phyloP scores from a whole-genome alignment of 1,140 invertebrate species.

The Trissolcus basalis region DNA sequence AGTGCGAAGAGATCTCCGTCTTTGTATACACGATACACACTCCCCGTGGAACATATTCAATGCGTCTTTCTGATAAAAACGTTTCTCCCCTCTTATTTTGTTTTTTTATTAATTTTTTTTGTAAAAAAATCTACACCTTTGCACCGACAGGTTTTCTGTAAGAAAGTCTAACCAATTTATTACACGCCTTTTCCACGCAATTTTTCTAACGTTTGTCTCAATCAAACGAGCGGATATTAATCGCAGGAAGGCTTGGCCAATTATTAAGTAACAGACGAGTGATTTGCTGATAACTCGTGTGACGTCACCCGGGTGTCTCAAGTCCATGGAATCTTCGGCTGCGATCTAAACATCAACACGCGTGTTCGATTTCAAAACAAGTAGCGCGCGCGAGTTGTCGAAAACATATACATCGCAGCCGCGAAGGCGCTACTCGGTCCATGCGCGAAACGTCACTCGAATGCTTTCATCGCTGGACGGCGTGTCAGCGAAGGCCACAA shows the following conservation, averaged over 20 bases:
- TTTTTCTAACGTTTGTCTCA: neutral
- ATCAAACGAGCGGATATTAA: conserved; percentile 3
- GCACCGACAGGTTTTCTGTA: no score
- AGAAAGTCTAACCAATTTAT: neutral
- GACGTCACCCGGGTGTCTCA: conserved; percentile 23
- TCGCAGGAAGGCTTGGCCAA: conserved; percentile 14
- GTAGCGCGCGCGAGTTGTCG: conserved; percentile 8
- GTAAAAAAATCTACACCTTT: no score
- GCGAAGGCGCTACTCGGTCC: no score
- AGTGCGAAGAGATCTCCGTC: conserved; percentile 15
- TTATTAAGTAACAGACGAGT: conserved; percentile 10
- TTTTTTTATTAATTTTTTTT: no score
- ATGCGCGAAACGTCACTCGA: conserved; percentile 21
- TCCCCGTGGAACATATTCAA: no score
- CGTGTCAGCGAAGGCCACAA: conserved; percentile 44
- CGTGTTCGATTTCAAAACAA: conserved; percentile 40
- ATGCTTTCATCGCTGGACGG: conserved; percentile 22
- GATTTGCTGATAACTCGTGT: conserved; percentile 30
- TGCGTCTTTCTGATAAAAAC: no score
- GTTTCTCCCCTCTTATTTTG: no score
- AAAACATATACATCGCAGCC: conserved; percentile 13
- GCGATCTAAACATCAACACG: conserved; percentile 9
- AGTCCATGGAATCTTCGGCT: conserved; percentile 5
- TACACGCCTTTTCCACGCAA: neutral
- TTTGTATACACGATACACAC: no score